A percentile compares a stretch with the other conserved stretches of the same genome.
Evolutionary conservation across 2,888 invertebrate species (phyloP).

Genomic region (Synergus japonicus): DNA sequence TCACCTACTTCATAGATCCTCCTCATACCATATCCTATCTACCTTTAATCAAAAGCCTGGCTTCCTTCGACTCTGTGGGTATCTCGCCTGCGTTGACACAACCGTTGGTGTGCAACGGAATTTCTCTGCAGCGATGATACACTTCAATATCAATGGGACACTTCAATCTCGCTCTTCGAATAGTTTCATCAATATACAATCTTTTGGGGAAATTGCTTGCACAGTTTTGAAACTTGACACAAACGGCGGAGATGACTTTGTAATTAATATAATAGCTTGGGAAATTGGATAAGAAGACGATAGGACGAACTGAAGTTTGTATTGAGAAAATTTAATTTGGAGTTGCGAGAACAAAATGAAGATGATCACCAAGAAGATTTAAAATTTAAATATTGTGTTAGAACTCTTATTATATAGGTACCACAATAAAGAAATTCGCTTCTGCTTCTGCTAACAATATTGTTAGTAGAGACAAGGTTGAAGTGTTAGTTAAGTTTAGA

Average conservation of each 20-base stretch:
- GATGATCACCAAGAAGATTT: neutral
- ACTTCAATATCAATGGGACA: conserved; percentile 19
- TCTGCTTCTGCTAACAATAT: neutral
- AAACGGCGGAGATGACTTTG: conserved; percentile 30
- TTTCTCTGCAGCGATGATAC: neutral
- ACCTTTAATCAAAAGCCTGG: conserved; percentile 23
- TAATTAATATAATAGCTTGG: conserved; percentile 20
- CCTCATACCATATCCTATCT: neutral
- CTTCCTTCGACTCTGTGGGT: conserved; percentile 3
- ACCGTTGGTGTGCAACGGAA: neutral
- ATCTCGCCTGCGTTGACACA: neutral
- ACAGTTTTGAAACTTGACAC: conserved; percentile 4
- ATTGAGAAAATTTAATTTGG: neutral
- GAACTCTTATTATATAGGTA: too few species aligned
- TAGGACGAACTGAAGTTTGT: neutral
- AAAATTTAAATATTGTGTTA: neutral
- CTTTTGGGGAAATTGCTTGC: conserved; percentile 24
- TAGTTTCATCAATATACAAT: conserved; percentile 20
- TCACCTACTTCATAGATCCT: conserved; percentile 3
- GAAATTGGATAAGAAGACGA: neutral
- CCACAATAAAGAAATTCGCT: neutral
- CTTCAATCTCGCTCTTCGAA: conserved; percentile 1
- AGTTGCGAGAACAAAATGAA: neutral
- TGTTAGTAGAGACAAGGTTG: neutral
- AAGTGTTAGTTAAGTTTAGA: neutral